A percentile compares a stretch with the other conserved stretches of the same genome.
These are phyloP conservation scores for Catocala fraxini DNA, from an alignment of 2,888 invertebrate species.

Conservation along the genomic window DNA sequence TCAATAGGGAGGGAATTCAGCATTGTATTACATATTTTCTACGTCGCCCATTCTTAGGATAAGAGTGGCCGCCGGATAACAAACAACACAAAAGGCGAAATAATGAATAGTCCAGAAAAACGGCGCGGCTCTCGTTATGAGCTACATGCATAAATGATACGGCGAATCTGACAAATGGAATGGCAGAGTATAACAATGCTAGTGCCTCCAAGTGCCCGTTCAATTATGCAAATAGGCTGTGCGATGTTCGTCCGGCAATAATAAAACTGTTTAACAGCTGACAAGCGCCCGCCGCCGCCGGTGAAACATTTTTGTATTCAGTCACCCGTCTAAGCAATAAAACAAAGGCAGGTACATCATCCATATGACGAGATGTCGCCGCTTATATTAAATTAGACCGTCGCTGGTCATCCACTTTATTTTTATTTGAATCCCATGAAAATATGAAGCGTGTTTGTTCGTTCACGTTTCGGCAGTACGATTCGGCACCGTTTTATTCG, in stretches of 20 bases:
- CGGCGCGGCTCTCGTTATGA: constrained; percentile 81
- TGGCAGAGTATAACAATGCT: constrained; percentile 87
- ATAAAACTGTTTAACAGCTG: constrained; percentile 87
- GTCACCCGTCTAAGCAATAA: constrained; percentile 79
- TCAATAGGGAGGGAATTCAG: constrained; percentile 70
- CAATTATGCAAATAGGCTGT: constrained; percentile 87
- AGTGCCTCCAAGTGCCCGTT: constrained; percentile 86
- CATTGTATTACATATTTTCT: constrained; percentile 73
- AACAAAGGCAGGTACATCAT: constrained; percentile 78
- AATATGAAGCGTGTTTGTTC: constrained; percentile 81
- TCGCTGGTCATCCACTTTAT: constrained; percentile 82
- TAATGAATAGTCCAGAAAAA: constrained; percentile 86
- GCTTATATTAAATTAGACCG: constrained; percentile 85
- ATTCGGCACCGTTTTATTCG: constrained; percentile 75
- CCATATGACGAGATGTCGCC: constrained; percentile 78
- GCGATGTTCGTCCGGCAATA: constrained; percentile 83
- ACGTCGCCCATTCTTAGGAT: constrained; percentile 69
- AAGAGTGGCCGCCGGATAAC: constrained; percentile 73
- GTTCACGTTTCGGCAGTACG: constrained; percentile 71
- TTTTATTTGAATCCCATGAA: constrained; percentile 86
- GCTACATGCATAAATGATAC: constrained; percentile 86
- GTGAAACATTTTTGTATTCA: constrained; percentile 78
- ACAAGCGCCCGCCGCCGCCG: constrained; percentile 71
- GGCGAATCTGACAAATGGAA: constrained; percentile 86
- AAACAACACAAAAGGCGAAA: constrained; percentile 82